Evolutionary conservation across 2,888 invertebrate species (phyloP), one percentile per base, ranked within the genome.

Genomic region (Anorthoa munda): DNA sequence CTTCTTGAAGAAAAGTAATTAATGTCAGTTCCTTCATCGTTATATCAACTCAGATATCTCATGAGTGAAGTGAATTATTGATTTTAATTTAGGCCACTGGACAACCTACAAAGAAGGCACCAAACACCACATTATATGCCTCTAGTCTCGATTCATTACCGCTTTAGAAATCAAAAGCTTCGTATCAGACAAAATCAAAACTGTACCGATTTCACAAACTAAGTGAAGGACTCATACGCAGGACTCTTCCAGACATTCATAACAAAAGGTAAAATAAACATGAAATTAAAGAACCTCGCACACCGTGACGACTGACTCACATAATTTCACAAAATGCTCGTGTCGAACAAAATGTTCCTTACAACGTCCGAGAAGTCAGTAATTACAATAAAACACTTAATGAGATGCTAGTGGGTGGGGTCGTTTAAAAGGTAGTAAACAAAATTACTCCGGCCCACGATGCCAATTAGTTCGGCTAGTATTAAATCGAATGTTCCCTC

Each of bases 401-500:
- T 92, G 91, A 94, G 92, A 92, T 90, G 87, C 90, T 89, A 92
- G 93, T 94, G 93, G 95, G 95, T 94, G 94, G 95, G 93, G 92
- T 93, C 95, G 91, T 95, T 95, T 96, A 95, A 95, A 95, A 94
- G 92, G 94, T 94, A 94, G 95, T 95, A 96, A 96, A 96, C 95
- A 95, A 93, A 96, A 95, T 96, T 95, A 95, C 94, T 92, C 92
- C 95, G 88, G 93, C 96, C 95, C 94, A 96, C 96, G 93, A 91
- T 87, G 80, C 89, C 96, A 95, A 96, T 96, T 96, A 96, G 96
- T 96, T 96, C 96, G 90, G 90, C 95, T 96, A 96, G 96, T 94
- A 95, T 94, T 93, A 95, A 95, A 94, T 94, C 93, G 92, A 93
- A 93, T 91, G 92, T 94, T 95, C 93, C 93, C 91, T 91, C 93